Percentiles rank a stretch among this genome's conserved stretches.
Conservation (phyloP, 1,140 invertebrate species). For the Drosophila nigrodunni region DNA sequence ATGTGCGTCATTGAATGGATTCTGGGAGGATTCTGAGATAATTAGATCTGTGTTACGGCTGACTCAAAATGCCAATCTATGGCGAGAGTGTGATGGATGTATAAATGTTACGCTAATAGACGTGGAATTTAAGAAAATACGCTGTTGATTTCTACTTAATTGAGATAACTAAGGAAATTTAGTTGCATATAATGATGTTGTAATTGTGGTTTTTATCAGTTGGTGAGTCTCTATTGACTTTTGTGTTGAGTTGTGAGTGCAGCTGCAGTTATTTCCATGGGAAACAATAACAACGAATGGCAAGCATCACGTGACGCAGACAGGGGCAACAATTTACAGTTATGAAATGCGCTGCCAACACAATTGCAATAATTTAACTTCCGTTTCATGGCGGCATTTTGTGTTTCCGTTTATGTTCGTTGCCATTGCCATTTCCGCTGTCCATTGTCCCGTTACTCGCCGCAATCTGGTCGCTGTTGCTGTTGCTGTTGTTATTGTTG, state of each 20-base stretch:
- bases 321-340: conserved; percentile 59
- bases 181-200: neutral
- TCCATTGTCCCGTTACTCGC: conserved; percentile 32
- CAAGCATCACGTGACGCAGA: neutral
- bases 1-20: conserved; percentile 20
- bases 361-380: conserved; percentile 81
- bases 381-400: conserved; percentile 76
- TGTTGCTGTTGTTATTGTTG: conserved; percentile 9
- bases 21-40: conserved; percentile 10
- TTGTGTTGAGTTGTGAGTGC: neutral
- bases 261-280: conserved; percentile 12
- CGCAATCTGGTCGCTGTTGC: conserved; percentile 62
- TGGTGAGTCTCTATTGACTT: conserved; percentile 14
- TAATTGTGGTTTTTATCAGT: neutral
- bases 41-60: conserved; percentile 31
- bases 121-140: neutral
- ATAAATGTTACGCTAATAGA: neutral
- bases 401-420: conserved; percentile 68
- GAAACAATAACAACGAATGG: conserved; percentile 27
- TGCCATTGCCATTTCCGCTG: conserved; percentile 64
- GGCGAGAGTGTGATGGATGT: neutral
- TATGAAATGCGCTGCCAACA: conserved; percentile 73
- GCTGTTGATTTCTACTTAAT: neutral
- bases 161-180: neutral
- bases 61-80: conserved; percentile 10